Evolutionary conservation across 2,113 vertebrate species (phyloP), one percentile per base, ranked within the genome.

Genomic region (Crypturellus undulatus): DNA sequence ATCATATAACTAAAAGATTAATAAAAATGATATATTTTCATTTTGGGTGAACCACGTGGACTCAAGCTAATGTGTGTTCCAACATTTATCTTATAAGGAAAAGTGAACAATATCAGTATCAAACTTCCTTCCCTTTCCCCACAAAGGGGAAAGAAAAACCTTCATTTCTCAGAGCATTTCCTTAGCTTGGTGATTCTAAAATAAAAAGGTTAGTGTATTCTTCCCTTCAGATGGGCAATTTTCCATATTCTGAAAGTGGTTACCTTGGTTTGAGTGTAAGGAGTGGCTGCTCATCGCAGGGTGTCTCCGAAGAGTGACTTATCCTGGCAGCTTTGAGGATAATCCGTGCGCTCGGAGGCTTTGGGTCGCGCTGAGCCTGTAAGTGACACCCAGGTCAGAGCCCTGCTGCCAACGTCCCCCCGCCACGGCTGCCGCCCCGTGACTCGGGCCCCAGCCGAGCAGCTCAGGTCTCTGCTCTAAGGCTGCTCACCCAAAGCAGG

Each of bases 321-420:
- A 80, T 15, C 63, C 67, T 79, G 63, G 77, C 65, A 83, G 80
- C 86, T 92, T 47, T 47, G 79, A 71, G 72, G 87, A 81, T 94
- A 88, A 92, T 88, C 79, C 87, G 64, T 78, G 79, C 26, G 34
- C 13, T 4, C 60, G 75, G 81, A 52, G 52, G 69, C 72, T 86
- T 92, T 79, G 47, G 18, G 71, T 36, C 73, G 67, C 84, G 89
- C 30, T 68, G 73, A 7, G 32, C 36, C 54, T 89, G 42, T 91
- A 87, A 82, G 43, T 87, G 79, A 85, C 51, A 85, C 79, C 85
- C 82, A 94, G 94, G 89, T 94, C 91, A 85, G 81, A 79, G 36
- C 49, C 72, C 64, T 81, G 76, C 75, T 79, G 19, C 63, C 90
- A 43, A 89, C 91, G 84, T 91, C 36, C 49, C 81, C 28, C 54